A percentile compares a stretch with the other conserved stretches of the same genome.
These are phyloP conservation scores for Pheosia gnoma DNA, from an alignment of 2,888 invertebrate species.

Conservation along the genomic window DNA sequence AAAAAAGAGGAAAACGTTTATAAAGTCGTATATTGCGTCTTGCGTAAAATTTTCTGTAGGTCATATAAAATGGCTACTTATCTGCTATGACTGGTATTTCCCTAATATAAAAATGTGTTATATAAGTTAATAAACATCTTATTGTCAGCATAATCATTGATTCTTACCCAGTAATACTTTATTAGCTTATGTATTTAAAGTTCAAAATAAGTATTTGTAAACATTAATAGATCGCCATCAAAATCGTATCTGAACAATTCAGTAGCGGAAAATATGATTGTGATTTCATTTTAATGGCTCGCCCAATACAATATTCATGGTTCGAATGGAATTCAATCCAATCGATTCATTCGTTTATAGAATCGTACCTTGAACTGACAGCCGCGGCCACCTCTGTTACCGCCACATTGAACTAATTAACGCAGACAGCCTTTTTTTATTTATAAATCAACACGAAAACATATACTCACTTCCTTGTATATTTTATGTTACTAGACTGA, in stretches of 20 bases:
- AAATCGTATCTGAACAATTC: neutral
- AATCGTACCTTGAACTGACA: conserved; percentile 5
- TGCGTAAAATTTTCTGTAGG: too few species aligned
- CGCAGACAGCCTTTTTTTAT: too few species aligned
- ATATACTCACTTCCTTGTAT: too few species aligned
- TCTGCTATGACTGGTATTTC: too few species aligned
- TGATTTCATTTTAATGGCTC: neutral
- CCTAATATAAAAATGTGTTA: too few species aligned
- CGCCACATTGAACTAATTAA: conserved; percentile 1
- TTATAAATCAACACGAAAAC: too few species aligned
- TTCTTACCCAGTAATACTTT: neutral
- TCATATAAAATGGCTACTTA: too few species aligned
- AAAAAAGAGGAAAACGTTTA: too few species aligned
- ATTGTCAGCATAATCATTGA: too few species aligned
- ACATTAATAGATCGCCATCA: neutral
- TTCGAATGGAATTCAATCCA: conserved; percentile 2
- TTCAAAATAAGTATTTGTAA: neutral
- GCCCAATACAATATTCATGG: neutral
- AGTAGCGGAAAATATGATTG: neutral
- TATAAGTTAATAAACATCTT: too few species aligned
- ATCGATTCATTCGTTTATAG: conserved; percentile 5
- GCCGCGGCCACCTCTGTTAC: neutral
- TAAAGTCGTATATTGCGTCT: too few species aligned
- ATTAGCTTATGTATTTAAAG: neutral
- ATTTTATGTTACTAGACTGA: too few species aligned